Evolutionary conservation across 2,888 invertebrate species (phyloP).

Genomic region (Auanema sp.): DNA sequence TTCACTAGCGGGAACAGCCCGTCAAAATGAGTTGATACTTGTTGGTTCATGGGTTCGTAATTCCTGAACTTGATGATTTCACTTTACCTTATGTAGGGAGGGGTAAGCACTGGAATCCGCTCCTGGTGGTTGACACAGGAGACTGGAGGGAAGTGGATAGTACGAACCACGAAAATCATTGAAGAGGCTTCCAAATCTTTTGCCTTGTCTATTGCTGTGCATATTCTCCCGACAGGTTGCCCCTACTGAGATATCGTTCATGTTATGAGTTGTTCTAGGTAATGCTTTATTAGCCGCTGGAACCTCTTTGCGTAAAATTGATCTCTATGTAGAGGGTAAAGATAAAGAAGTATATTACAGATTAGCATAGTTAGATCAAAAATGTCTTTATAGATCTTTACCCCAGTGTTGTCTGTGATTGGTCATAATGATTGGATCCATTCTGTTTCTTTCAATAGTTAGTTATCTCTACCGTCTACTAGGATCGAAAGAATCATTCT

Average conservation of each 20-base stretch:
- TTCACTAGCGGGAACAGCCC: constrained; percentile 5
- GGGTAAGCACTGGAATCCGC: constrained; percentile 3
- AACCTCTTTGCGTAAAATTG: constrained; percentile 47
- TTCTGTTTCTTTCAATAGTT: constrained; percentile 49
- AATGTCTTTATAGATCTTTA: constrained; percentile 15
- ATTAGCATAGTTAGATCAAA: neutral
- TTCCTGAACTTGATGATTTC: too few relatives aligned
- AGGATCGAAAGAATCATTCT: constrained; percentile 1
- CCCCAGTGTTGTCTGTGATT: constrained; percentile 28
- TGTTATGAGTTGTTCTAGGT: neutral
- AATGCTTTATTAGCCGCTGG: constrained; percentile 40
- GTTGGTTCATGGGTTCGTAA: constrained; percentile 14
- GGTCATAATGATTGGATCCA: constrained; percentile 54
- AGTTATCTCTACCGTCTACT: constrained; percentile 5
- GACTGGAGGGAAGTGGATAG: neutral
- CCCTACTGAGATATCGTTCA: too few relatives aligned
- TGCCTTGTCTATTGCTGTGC: constrained; percentile 12
- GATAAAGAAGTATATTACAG: neutral
- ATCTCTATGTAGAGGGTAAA: constrained; percentile 25
- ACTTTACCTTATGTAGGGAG: constrained; percentile 7
- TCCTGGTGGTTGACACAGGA: constrained; percentile 12
- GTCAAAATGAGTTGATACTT: neutral
- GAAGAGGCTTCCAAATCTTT: constrained; percentile 7
- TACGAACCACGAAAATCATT: neutral
- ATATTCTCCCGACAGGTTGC: constrained; percentile 8